Evolutionary conservation across 2,113 vertebrate species (phyloP).

Genomic region (Hiodon tergisus): DNA sequence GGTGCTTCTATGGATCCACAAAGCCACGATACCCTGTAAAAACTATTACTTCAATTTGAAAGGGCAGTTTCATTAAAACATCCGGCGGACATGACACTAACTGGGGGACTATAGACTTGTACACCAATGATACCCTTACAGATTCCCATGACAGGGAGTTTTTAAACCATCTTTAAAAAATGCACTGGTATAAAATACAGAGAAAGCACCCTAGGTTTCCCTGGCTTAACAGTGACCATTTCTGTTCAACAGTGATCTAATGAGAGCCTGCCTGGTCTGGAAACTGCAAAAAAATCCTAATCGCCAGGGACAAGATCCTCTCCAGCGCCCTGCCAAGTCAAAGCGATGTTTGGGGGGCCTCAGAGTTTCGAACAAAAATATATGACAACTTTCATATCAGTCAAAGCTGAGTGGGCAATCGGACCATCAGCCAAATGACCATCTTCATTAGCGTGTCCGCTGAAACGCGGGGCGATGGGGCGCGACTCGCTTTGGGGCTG

Average conservation of each 20-base stretch:
- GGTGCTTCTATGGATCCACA: no score
- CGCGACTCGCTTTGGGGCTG: not conserved
- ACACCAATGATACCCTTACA: no score
- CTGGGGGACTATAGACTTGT: no score
- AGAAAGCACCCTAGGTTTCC: not conserved
- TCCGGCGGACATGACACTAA: no score
- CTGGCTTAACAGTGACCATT: conserved; percentile 20
- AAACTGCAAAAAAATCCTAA: conserved; percentile 36
- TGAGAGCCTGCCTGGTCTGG: conserved; percentile 39
- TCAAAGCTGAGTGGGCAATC: conserved; percentile 22
- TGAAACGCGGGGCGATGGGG: conserved; percentile 10
- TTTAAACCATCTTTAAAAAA: no score
- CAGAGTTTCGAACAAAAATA: conserved; percentile 27
- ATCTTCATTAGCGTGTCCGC: conserved; percentile 10
- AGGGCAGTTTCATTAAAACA: no score
- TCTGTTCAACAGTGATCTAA: conserved; percentile 38
- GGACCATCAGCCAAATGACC: conserved; percentile 23
- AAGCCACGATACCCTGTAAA: no score
- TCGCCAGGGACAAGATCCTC: conserved; percentile 31
- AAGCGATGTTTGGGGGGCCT: conserved; percentile 29
- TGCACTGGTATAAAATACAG: no score
- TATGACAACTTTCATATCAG: conserved; percentile 31
- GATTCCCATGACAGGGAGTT: no score
- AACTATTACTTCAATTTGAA: no score
- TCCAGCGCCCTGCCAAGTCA: conserved; percentile 40